Percentiles rank a stretch among this genome's conserved stretches.
Conservation (phyloP, 2,113 vertebrate species). For the Arvicanthis niloticus region DNA sequence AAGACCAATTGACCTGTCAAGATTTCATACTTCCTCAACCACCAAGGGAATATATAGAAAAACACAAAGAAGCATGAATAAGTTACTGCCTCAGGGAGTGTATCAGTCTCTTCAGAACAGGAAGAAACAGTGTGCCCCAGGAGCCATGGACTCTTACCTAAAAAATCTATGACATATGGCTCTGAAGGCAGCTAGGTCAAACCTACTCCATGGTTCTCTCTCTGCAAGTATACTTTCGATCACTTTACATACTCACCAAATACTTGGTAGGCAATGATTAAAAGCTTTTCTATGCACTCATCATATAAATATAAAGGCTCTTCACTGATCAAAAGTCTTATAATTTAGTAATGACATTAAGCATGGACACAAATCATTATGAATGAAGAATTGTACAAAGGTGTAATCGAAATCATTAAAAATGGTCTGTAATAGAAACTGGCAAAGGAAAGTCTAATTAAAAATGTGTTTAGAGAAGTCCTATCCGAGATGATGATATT, state of each 20-base stretch:
- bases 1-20: neutral
- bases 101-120: neutral
- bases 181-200: neutral
- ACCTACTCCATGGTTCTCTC: neutral
- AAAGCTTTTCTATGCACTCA: neutral
- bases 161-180: neutral
- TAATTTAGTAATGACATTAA: neutral
- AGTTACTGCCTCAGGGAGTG: neutral
- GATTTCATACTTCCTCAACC: neutral
- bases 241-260: neutral
- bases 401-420: neutral
- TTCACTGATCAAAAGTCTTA: neutral
- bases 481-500: conserved; percentile 56
- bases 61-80: neutral
- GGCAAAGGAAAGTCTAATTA: conserved; percentile 28
- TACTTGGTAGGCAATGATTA: neutral
- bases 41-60: neutral
- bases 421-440: neutral
- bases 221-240: neutral
- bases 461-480: conserved; percentile 31
- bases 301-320: neutral
- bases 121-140: neutral
- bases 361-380: neutral
- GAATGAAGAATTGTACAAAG: neutral
- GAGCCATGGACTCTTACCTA: neutral